A percentile compares a stretch with the other conserved stretches of the same genome.
Conservation (phyloP, 92 coral and sea anemone species). For the Ricordea florida region DNA sequence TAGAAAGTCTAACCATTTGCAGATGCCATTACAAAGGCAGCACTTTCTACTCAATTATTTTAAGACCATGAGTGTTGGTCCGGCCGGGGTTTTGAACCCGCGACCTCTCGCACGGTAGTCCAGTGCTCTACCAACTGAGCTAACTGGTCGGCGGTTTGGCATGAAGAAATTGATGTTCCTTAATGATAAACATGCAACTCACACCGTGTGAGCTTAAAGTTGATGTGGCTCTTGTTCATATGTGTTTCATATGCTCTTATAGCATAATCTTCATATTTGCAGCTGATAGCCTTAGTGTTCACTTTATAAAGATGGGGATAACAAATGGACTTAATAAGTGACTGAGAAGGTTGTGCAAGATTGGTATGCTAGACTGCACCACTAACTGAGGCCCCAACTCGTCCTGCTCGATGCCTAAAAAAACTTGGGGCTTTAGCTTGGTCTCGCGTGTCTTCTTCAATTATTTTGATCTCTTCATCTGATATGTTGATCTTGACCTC, state of each 20-base stretch:
- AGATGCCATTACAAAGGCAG: no score
- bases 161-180: conserved; percentile 40
- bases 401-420: conserved; percentile 42
- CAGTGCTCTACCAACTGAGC: no score
- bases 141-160: no score
- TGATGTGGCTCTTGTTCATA: conserved; percentile 41
- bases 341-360: conserved; percentile 48
- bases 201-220: conserved; percentile 18
- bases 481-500: conserved; percentile 13
- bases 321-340: conserved; percentile 47
- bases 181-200: conserved; percentile 24
- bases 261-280: conserved; percentile 36
- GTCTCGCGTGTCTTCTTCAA: conserved; percentile 34
- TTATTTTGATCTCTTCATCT: conserved; percentile 8
- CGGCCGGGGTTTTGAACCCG: no score
- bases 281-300: conserved; percentile 34
- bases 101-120: no score
- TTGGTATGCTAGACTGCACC: conserved; percentile 36
- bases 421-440: conserved; percentile 24
- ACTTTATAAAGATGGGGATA: conserved; percentile 49
- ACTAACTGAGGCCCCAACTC: conserved; percentile 49
- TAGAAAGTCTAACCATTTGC: no score
- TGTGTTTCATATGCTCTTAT: conserved; percentile 25
- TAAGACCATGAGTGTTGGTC: no score
- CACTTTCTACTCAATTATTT: no score